Evolutionary conservation across 2,888 invertebrate genomes (phyloP), one percentile per base, ranked within the genome.

Genomic region (Orthosia cruda): DNA sequence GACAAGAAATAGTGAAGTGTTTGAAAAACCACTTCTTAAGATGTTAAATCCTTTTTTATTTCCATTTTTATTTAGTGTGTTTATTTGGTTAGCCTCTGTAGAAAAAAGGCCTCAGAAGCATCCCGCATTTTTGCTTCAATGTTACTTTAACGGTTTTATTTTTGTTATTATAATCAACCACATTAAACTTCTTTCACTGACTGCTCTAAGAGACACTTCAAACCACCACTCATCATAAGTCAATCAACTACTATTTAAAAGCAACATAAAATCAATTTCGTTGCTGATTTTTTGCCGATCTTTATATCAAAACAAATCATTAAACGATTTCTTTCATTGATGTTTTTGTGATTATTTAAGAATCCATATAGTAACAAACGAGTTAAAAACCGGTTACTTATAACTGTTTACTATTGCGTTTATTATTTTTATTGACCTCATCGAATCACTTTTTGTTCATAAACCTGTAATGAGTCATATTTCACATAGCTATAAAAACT

Each of bases 81-180:
- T 40, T 40, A 40, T 40, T 40, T 40, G 9, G 40, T 40, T 40
- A 40, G 40, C n/a, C n/a, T 40, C 40, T 40, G 1, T 40, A 40
- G 9, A 40, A 40, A 40, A 9, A 40, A 40, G 40, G 40, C 40
- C 9, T 40, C 1, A 40, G 40, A 9, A 40, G 40, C 1, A 40
- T 9, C 4, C 40, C 1, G 40, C 40, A 40, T 3, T 40, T 1
- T 40, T 40, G 9, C 40, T 40, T 40, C 40, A 40, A 9, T 40
- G 9, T 40, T 40, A 40, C 13, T 32, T 4, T 47, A 71, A 4
- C 9, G n/a, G 23, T 4, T 71, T 26, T 2, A 20, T 13, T n/a
- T 18, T 7, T 45, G 0, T 59, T 47, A 54, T 74, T 74, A 1
- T 74, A 20, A n/a, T 20, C 18, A 58, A 73, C 26, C 50, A 74